These are phyloP conservation scores for Paedocypris micromegethes DNA, from an alignment of 2,797 vertebrate species.

Conservation along the genomic window DNA sequence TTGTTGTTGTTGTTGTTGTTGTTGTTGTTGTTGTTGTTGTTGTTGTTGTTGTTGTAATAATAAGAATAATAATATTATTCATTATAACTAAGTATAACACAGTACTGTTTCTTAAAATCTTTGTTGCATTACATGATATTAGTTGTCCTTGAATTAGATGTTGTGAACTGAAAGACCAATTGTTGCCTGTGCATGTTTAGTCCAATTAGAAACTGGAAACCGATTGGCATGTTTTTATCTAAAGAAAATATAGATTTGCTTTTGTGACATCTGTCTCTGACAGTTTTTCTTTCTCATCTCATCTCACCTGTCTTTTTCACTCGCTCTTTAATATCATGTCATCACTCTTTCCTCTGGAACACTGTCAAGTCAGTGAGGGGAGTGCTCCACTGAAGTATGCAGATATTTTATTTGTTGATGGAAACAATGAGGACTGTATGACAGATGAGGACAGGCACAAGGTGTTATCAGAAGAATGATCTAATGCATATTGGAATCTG, in stretches of 20 bases:
- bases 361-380: constrained; percentile 38
- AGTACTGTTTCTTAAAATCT: too few relatives aligned
- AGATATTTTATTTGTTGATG: constrained; percentile 42
- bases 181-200: too few relatives aligned
- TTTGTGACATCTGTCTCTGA: constrained; percentile 14
- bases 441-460: constrained; percentile 37
- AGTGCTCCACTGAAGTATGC: constrained; percentile 50
- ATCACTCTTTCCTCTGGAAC: constrained; percentile 34
- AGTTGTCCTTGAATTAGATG: too few relatives aligned
- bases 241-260: constrained; percentile 9
- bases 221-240: neutral
- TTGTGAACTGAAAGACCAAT: too few relatives aligned
- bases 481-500: constrained; percentile 51
- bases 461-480: constrained; percentile 48
- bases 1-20: too few relatives aligned
- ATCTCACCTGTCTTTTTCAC: constrained; percentile 2
- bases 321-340: neutral
- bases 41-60: too few relatives aligned
- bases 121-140: too few relatives aligned
- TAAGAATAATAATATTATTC: too few relatives aligned
- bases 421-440: constrained; percentile 49
- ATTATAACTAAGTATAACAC: too few relatives aligned
- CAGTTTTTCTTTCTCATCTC: constrained; percentile 5
- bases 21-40: too few relatives aligned
- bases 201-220: neutral